Base-by-base conservation (phyloP, 1,140 invertebrate genomes). In the Pemphigus obesinymphae region DNA sequence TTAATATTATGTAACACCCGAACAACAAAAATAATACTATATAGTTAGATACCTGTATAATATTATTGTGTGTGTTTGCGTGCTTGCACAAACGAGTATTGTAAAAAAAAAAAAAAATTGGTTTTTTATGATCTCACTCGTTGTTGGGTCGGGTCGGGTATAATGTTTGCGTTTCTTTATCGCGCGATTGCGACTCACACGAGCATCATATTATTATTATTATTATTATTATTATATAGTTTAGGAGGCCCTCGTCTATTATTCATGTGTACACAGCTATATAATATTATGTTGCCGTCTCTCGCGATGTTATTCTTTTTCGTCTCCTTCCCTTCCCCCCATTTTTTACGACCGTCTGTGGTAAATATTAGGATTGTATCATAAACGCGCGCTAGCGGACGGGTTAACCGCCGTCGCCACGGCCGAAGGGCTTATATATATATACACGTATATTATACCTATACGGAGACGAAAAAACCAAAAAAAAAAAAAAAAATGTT, bases 91-190 rank as follows among this genome's bases (percentile, higher is more conserved):
- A 40, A 13, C 66, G n/a, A 45, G 43, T 17, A n/a, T 73, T 50
- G 45, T 73, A 50, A 73, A 50, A 45, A 75, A 40, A 70, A 45
- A 43, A 40, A 66, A 23, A 23, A 70, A 45, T 45, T 45, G 23
- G 5, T 3, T 26, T 70, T 70, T 70, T 70, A 70, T 17, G 68
- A 45, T 45, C 29, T 34, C n/a, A 37, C 3, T 40, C 61, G 31
- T 34, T 20, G 34, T 68, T 37, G 31, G 61, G 61, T 66, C 31
- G 8, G 61, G 61, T 66, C 15, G 43, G 26, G 40, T 10, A 23
- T n/a, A 37, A 23, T 61, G 76, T 80, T 80, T 80, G 55, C 76
- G n/a, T 61, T 80, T 80, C 53, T 63, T 80, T 63, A 80, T 80
- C 76, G 37, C 34, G 55, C 48, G 66, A 68, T 40, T 23, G 66